Evolutionary conservation across 2,888 invertebrate genomes (phyloP), one percentile per base, ranked within the genome.

Genomic region (Andrena haemorrhoa): DNA sequence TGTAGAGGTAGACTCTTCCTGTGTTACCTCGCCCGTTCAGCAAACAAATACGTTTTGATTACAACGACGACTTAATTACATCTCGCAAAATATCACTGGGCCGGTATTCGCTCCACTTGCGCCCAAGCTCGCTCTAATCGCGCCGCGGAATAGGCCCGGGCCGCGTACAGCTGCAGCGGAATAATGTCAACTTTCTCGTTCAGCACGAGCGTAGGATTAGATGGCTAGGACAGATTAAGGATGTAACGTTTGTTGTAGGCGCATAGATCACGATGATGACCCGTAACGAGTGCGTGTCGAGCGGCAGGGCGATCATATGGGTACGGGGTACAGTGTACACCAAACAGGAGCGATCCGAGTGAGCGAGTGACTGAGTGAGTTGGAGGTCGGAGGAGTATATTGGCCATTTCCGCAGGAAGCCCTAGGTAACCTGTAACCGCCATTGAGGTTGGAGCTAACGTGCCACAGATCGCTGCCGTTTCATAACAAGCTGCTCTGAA

Each of bases 401-500:
- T 92, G 92, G 91, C 90, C 90, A 92, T 92, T 92, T 92, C 92
- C 92, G 92, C 92, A 92, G 92, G 92, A 92, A 92, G 91, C 89
- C 91, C 91, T 92, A 92, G 92, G 92, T 92, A 92, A 92, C 92
- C 92, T 92, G 91, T 89, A 92, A 91, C 91, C 89, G 89, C 91
- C 91, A 91, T 92, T 92, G 91, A 92, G 91, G 88, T 92, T 92
- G 90, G 87, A 91, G 91, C 92, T 92, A 89, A 91, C 90, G 88
- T 91, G 90, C 89, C 89, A 90, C 89, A 82, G 89, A 91, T 91
- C 89, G 87, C 86, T 85, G 87, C 87, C 89, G 89, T 92, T 91
- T 91, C 91, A 89, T 91, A 91, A 92, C 89, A 86, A 85, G 77
- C 79, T 63, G 88, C 81, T 82, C 82, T 74, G 79, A 80, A 86